Conservation (phyloP, 2,888 invertebrate species). For the Drosophila ochracea region DNA sequence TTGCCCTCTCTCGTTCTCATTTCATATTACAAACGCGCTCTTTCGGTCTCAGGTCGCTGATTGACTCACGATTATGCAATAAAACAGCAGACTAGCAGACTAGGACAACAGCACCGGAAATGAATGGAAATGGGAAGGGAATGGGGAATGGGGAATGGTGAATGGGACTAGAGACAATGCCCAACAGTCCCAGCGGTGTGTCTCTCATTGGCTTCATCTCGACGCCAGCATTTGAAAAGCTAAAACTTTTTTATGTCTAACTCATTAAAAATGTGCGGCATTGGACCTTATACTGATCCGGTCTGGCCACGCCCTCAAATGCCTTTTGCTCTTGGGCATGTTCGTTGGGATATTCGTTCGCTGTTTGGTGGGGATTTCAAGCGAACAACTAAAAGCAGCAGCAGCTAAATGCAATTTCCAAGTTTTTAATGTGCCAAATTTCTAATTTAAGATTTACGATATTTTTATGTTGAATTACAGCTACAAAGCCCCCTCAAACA, state of each 20-base stretch:
- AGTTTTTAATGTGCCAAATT: constrained; percentile 82
- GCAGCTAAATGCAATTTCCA: constrained; percentile 78
- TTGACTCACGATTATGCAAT: constrained; percentile 83
- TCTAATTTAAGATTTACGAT: constrained; percentile 82
- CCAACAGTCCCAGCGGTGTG: constrained; percentile 16
- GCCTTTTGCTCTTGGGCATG: constrained; percentile 50
- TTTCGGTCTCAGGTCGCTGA: constrained; percentile 59
- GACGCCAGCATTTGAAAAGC: constrained; percentile 72
- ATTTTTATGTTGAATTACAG: constrained; percentile 80
- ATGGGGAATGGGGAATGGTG: constrained; percentile 18
- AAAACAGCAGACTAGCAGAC: constrained; percentile 67
- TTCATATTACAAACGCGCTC: not conserved
- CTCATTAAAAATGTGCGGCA: constrained; percentile 80
- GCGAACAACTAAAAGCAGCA: constrained; percentile 42
- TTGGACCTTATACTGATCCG: constrained; percentile 64
- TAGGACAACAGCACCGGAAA: constrained; percentile 46
- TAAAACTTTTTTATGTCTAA: constrained; percentile 80
- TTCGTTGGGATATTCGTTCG: constrained; percentile 39
- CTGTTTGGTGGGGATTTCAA: constrained; percentile 32
- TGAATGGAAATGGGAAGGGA: constrained; percentile 26
- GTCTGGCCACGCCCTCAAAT: constrained; percentile 27
- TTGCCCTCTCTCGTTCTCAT: constrained; percentile 12
- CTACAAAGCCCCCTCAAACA: constrained; percentile 15
- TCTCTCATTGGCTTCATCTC: constrained; percentile 68
- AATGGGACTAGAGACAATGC: constrained; percentile 56